A percentile compares a stretch with the other conserved stretches of the same genome.
phyloP scores from a whole-genome alignment of 2,888 invertebrate genomes.

The Troides oblongomaculatus region DNA sequence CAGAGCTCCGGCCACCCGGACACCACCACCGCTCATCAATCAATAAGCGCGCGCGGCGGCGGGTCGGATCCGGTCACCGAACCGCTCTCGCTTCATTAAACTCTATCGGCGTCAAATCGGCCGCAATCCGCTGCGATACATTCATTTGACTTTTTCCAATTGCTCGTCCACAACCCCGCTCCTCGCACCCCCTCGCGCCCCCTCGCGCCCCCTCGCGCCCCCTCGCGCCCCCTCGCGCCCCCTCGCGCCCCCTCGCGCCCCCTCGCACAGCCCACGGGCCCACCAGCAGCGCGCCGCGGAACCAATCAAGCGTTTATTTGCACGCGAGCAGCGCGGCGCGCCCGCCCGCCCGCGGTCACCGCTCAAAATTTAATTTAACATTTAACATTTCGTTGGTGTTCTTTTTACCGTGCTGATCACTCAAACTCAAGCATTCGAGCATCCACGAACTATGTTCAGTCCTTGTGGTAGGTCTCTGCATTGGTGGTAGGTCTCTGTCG shows the following conservation, averaged over 20 bases:
- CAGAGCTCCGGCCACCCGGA: no score
- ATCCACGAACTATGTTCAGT: no score
- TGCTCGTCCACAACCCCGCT: constrained; percentile 38
- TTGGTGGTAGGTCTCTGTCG: no score
- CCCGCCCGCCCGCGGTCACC: constrained; percentile 21
- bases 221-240: background rate
- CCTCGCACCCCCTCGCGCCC: constrained; percentile 33
- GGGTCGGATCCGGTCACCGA: constrained; percentile 8
- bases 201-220: background rate
- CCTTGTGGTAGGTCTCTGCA: no score
- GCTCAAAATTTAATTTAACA: constrained; percentile 28
- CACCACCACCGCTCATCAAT: background rate
- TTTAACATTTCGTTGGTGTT: constrained; percentile 11
- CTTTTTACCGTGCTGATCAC: background rate
- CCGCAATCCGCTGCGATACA: constrained; percentile 43
- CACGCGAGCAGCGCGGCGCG: constrained; percentile 41
- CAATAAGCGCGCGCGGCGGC: constrained; percentile 3
- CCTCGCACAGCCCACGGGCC: background rate
- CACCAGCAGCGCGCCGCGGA: constrained; percentile 44
- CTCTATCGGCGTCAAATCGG: constrained; percentile 39
- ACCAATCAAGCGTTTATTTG: constrained; percentile 69
- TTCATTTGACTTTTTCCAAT: constrained; percentile 45
- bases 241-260: constrained; percentile 15
- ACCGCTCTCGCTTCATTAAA: constrained; percentile 50
- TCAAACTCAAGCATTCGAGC: no score